These are phyloP conservation scores for Atractosteus spatula DNA, from an alignment of 2,113 vertebrate species.

Conservation along the genomic window DNA sequence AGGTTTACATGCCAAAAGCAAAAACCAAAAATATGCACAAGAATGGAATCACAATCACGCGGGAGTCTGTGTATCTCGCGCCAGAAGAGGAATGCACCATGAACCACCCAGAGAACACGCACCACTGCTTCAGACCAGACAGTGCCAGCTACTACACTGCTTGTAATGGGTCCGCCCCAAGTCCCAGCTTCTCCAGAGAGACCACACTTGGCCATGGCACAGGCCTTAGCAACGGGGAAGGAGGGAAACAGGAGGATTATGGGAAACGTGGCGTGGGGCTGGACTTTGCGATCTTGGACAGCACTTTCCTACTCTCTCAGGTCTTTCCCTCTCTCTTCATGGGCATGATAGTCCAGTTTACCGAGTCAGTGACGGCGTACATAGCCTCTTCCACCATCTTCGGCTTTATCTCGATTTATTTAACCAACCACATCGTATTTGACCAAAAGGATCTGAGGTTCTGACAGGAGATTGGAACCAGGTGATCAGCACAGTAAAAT, in stretches of 20 bases:
- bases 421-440: slow-evolving; percentile 62
- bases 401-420: slow-evolving; percentile 61
- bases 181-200: not conserved
- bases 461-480: slow-evolving; percentile 26
- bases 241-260: slow-evolving; percentile 37
- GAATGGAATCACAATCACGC: slow-evolving; percentile 43
- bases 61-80: slow-evolving; percentile 49
- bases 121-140: slow-evolving; percentile 36
- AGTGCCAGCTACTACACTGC: slow-evolving; percentile 32
- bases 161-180: slow-evolving; percentile 37
- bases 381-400: slow-evolving; percentile 67
- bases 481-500: slow-evolving; percentile 1
- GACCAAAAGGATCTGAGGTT: slow-evolving; percentile 68
- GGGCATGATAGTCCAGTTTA: slow-evolving; percentile 71
- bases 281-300: slow-evolving; percentile 73
- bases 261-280: slow-evolving; percentile 67
- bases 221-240: slow-evolving; percentile 17
- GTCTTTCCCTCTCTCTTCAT: slow-evolving; percentile 73
- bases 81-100: slow-evolving; percentile 42
- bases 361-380: slow-evolving; percentile 68
- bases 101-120: slow-evolving; percentile 40
- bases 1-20: slow-evolving; percentile 67
- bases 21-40: slow-evolving; percentile 47
- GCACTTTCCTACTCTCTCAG: slow-evolving; percentile 75
- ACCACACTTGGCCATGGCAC: not conserved